Base-by-base conservation (phyloP, 1,140 invertebrate species). In the Trichonephila inaurata region DNA sequence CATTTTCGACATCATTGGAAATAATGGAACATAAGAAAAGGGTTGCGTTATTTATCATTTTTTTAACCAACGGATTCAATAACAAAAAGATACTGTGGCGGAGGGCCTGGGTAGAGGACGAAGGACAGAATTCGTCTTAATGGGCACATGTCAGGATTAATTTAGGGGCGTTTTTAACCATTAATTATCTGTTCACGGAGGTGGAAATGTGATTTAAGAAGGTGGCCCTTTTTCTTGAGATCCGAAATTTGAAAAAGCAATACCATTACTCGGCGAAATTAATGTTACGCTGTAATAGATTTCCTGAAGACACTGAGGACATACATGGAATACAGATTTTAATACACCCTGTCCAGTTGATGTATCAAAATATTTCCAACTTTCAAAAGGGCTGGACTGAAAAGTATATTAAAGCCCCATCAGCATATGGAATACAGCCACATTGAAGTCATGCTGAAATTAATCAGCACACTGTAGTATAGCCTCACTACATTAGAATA, bases 101-200 rank as follows among this genome's bases (percentile, higher is more conserved):
- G 3, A 51, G 51, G 51, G 51, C 51, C 51, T 12, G 51, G 33
- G 66, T 61, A 18, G 33, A 19, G 40, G 40, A 21, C 60, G 81
- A 85, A 92, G 82, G 90, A 92, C 81, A 85, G 44, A 66, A 51
- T 51, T 44, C 83, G n/a, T 33, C 51, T 77, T 90, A 92, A 92
- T 92, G 81, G 90, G 33, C 51, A 85, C n/a, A 92, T 60, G 90
- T 92, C 90, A 92, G 40, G 62, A 66, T 92, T 92, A 92, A 92
- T 92, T 83, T 92, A 85, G 64, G 62, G 62, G 90, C 81, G 90
- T 83, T 85, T 85, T 85, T 21, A 83, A 21, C 21, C 19, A 85
- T 66, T 92, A 92, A 92, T 92, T 92, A 85, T 58, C 33, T 14
- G 83, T 60, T 85, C 51, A 85, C 58, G 83, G 58, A 60, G 83